phyloP scores from a whole-genome alignment of 2,888 invertebrate genomes.

The Glaucopsyche alexis region DNA sequence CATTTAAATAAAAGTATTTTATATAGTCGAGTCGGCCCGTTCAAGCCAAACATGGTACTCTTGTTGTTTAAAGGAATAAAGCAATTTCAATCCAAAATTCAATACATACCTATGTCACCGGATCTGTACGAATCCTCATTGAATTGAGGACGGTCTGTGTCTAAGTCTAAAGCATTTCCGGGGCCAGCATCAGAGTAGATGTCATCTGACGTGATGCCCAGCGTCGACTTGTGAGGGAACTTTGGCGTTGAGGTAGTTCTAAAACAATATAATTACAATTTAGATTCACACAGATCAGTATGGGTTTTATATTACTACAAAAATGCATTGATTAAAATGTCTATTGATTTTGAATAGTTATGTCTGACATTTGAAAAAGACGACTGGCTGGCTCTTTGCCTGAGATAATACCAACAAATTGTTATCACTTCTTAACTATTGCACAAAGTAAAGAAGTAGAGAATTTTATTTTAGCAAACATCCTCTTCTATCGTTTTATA shows the following conservation, averaged over 20 bases:
- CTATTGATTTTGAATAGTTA: too few species aligned
- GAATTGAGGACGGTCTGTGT: slow-evolving; percentile 81
- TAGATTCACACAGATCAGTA: neutral
- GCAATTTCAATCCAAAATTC: neutral
- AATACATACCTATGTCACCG: slow-evolving; percentile 39
- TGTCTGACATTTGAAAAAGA: too few species aligned
- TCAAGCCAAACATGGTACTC: too few species aligned
- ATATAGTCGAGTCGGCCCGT: too few species aligned
- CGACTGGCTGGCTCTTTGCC: too few species aligned
- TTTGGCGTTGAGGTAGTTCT: slow-evolving; percentile 36
- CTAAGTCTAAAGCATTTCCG: slow-evolving; percentile 80
- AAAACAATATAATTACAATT: slow-evolving; percentile 11
- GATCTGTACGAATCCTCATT: slow-evolving; percentile 75
- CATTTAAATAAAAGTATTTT: too few species aligned
- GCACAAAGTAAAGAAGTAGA: too few species aligned
- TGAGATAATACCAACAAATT: too few species aligned
- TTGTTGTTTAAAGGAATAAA: neutral
- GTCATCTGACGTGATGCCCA: slow-evolving; percentile 67
- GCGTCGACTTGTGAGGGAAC: slow-evolving; percentile 48
- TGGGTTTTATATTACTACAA: neutral
- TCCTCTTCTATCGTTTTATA: too few species aligned
- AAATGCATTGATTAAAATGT: too few species aligned
- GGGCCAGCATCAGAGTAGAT: slow-evolving; percentile 80
- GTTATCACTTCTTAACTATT: too few species aligned
- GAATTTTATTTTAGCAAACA: too few species aligned